A percentile compares a stretch with the other conserved stretches of the same genome.
Evolutionary conservation across 2,888 invertebrate genomes (phyloP).

Genomic region (Pseudococcus jackbeardsleyi): DNA sequence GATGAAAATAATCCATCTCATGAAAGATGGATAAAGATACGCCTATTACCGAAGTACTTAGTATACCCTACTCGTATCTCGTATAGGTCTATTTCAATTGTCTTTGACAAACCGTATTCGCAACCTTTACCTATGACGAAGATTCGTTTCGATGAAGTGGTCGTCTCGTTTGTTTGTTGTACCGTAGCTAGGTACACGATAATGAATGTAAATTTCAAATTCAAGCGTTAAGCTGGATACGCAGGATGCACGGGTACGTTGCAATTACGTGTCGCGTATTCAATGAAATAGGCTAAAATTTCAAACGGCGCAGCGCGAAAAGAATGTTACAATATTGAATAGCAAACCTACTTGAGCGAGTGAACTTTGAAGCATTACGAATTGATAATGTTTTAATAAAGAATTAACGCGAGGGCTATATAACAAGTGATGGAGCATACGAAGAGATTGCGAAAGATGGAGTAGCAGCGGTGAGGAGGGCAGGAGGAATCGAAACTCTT

Average conservation of each 20-base stretch:
- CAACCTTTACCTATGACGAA: neutral
- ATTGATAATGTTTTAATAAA: conserved; percentile 64
- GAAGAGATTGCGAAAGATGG: neutral
- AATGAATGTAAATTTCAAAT: conserved; percentile 44
- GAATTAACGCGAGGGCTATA: conserved; percentile 35
- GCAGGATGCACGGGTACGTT: neutral
- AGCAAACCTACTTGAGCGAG: conserved; percentile 45
- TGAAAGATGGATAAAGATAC: neutral
- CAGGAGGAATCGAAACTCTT: neutral
- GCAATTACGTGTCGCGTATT: conserved; percentile 3
- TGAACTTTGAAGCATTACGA: conserved; percentile 54
- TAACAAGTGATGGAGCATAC: too few species aligned
- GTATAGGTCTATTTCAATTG: neutral
- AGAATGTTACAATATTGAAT: conserved; percentile 32
- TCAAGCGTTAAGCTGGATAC: neutral
- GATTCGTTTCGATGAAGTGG: conserved; percentile 24
- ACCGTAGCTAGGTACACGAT: neutral
- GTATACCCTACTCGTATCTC: neutral
- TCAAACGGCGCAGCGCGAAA: conserved; percentile 21
- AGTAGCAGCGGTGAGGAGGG: too few species aligned
- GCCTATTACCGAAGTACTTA: neutral
- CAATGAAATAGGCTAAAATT: neutral
- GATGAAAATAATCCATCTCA: neutral
- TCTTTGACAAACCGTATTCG: conserved; percentile 17
- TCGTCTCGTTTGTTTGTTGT: conserved; percentile 4